Base-by-base conservation (phyloP, 2,888 invertebrate genomes). In the Drosophila phalerata region DNA sequence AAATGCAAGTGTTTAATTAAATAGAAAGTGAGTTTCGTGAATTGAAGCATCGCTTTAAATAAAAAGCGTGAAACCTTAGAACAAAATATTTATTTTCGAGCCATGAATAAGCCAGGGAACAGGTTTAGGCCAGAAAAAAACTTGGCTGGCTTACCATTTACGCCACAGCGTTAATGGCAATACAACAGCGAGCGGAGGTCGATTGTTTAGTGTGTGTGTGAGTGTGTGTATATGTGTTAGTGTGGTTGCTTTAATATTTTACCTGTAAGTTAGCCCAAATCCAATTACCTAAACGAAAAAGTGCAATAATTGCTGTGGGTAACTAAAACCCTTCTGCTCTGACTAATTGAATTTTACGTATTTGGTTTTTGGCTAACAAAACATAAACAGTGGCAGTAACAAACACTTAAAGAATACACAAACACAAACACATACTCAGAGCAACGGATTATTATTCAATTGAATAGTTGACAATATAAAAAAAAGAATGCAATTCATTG, bases 91-190 rank as follows among this genome's bases (percentile, higher is more conserved):
- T 48, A 68, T 64, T 68, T 62, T 55, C 15, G 52, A 32, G 37
- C 22, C 38, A 71, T 84, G 78, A 83, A 79, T 81, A 82, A 85
- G 76, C 83, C 70, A 65, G 55, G 71, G 70, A 85, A 88, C 89
- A 89, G 89, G 88, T 86, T 89, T 85, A 82, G 89, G 80, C 89
- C 89, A 88, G 77, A 80, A 85, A 88, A 80, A 83, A 82, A 87
- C 79, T 71, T 87, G 73, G 75, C 79, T 88, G 84, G 82, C 85
- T 85, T 85, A 85, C 85, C 85, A 87, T 89, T 85, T 87, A 85
- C 87, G 85, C 88, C 82, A 85, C 61, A 85, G 69, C 81, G 81
- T 81, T 77, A 77, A 79, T 81, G 81, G 78, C 78, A 81, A 79
- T 80, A 79, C 80, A 77, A 66, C 77, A 77, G 45, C 68, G 58